phyloP scores from a whole-genome alignment of 1,140 invertebrate species.

The Leptinotarsa defecta region DNA sequence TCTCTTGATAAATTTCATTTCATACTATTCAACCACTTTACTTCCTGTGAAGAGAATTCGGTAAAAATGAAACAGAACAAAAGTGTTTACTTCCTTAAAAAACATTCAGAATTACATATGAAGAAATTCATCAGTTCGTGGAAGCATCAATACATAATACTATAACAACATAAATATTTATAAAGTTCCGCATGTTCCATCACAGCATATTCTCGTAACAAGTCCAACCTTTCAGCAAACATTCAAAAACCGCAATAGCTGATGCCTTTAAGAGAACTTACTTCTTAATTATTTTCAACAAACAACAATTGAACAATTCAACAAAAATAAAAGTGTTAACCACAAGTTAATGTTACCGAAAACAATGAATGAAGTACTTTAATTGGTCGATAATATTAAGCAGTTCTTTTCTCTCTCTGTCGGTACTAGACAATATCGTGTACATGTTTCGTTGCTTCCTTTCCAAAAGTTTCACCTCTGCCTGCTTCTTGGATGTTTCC shows the following conservation, averaged over 20 bases:
- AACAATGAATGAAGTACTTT: conserved; percentile 45
- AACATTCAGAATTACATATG: background rate
- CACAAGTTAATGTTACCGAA: conserved; percentile 45
- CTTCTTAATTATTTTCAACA: background rate
- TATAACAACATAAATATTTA: conserved; percentile 40
- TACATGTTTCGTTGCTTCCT: conserved; percentile 42
- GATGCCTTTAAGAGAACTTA: background rate
- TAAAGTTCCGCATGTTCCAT: conserved; percentile 36
- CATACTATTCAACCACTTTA: too few relatives aligned
- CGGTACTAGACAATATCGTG: conserved; percentile 38
- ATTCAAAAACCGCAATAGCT: background rate
- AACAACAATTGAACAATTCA: conserved; percentile 17
- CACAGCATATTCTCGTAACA: conserved; percentile 35
- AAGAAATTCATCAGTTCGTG: conserved; percentile 24
- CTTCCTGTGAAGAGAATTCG: too few relatives aligned
- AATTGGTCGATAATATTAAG: conserved; percentile 45
- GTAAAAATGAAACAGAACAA: too few relatives aligned
- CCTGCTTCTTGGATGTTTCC: conserved; percentile 36
- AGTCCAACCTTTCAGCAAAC: background rate
- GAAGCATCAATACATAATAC: conserved; percentile 43
- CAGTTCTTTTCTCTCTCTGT: conserved; percentile 42
- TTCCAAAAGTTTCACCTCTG: conserved; percentile 39
- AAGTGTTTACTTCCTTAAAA: too few relatives aligned
- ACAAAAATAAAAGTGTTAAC: conserved; percentile 25
- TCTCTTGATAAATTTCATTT: too few relatives aligned